phyloP scores from a whole-genome alignment of 2,113 vertebrate species.

The Dipodomys merriami region DNA sequence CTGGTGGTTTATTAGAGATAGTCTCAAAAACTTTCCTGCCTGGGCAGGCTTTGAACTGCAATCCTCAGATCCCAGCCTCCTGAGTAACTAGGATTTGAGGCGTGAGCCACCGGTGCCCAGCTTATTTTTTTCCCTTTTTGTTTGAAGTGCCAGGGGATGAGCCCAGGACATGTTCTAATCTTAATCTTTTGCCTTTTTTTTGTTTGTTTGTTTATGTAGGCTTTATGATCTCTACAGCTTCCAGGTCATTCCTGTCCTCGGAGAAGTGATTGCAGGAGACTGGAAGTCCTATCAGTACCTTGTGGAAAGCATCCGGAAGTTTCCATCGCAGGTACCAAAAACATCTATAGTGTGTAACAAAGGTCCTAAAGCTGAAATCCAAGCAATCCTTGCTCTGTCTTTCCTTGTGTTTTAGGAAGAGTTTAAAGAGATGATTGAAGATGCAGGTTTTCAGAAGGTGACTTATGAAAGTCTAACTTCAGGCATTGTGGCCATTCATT shows the following conservation, averaged over 20 bases:
- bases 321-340: conserved; percentile 93
- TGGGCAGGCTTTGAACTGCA: no score
- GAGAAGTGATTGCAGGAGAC: conserved; percentile 96
- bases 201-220: conserved; percentile 81
- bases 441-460: conserved; percentile 93
- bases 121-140: no score
- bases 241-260: conserved; percentile 96
- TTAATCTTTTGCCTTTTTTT: conserved; percentile 49
- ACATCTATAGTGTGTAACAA: not conserved
- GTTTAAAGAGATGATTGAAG: conserved; percentile 95
- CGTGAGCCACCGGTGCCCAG: no score
- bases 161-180: not conserved
- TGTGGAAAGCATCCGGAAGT: conserved; percentile 96
- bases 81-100: no score
- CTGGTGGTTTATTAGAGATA: no score
- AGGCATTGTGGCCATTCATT: conserved; percentile 96
- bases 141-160: not conserved
- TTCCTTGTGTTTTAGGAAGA: conserved; percentile 90
- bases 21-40: no score
- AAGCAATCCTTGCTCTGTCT: not conserved
- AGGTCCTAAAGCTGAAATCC: not conserved
- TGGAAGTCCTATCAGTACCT: conserved; percentile 99
- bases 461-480: conserved; percentile 90
- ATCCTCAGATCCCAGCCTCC: no score
- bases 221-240: conserved; percentile 97